Percentiles rank a stretch among this genome's conserved stretches.
Conservation (phyloP, 2,797 vertebrate species). For the Lycodopsis pacificus region DNA sequence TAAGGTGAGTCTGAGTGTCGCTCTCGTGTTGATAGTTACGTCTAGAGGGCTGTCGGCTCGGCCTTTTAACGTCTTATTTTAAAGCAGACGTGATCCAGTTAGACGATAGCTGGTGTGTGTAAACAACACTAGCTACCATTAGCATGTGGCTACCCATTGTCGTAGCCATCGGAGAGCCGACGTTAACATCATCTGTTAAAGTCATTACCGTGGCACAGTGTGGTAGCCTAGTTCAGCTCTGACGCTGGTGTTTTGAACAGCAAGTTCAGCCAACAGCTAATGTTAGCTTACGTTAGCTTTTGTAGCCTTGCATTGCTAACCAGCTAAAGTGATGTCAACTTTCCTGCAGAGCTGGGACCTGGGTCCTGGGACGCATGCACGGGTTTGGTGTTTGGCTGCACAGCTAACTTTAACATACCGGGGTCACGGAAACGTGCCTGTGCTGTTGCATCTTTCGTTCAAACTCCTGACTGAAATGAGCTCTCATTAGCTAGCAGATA, state of each 20-base stretch:
- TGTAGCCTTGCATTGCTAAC: background rate
- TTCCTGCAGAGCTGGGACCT: constrained; percentile 28
- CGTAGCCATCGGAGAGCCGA: background rate
- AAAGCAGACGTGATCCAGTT: background rate
- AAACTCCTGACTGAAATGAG: background rate
- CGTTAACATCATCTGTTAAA: background rate
- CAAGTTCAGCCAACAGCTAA: background rate
- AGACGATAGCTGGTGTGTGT: constrained; percentile 45
- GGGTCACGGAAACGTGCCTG: background rate
- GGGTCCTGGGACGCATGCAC: constrained; percentile 7
- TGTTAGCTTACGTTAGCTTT: background rate
- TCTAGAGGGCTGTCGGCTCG: accelerated
- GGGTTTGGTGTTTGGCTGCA: background rate
- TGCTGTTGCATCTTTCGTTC: background rate
- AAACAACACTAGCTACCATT: constrained; percentile 55
- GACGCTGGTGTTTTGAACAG: background rate
- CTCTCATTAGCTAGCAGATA: constrained; percentile 1
- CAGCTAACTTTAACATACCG: background rate
- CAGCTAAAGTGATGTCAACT: constrained; percentile 66
- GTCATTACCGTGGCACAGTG: too few species aligned
- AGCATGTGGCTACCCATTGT: constrained; percentile 42
- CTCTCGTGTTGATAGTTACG: background rate
- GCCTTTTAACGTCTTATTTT: background rate
- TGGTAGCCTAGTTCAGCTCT: background rate
- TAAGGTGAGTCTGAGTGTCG: constrained; percentile 61